Evolutionary conservation across 1,140 invertebrate genomes (phyloP).

Genomic region (Sweltsa coloradensis): DNA sequence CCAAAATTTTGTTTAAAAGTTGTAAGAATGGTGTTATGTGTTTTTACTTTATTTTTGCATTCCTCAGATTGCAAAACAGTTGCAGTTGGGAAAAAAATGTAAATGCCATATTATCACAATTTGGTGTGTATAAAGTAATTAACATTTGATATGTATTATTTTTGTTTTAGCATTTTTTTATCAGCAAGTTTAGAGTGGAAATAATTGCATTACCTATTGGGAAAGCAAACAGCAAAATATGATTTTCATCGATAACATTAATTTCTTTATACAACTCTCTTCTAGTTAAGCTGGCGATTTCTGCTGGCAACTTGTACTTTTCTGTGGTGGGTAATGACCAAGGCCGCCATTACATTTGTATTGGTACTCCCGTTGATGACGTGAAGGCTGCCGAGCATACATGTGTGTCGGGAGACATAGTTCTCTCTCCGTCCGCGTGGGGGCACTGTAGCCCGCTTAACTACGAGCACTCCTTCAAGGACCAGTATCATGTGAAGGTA

Average conservation of each 20-base stretch:
- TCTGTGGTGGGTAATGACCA: slow-evolving; percentile 39
- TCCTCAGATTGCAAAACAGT: no score
- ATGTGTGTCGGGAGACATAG: slow-evolving; percentile 34
- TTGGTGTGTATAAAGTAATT: no score
- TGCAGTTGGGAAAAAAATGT: no score
- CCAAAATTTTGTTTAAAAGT: no score
- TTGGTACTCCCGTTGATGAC: slow-evolving; percentile 46
- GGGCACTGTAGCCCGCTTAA: slow-evolving; percentile 22
- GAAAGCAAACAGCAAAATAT: neutral
- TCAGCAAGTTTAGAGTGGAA: no score
- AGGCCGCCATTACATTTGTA: slow-evolving; percentile 40
- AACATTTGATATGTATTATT: no score
- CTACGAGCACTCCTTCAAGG: neutral
- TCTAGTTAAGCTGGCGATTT: slow-evolving; percentile 47
- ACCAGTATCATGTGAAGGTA: slow-evolving; percentile 2
- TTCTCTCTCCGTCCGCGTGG: slow-evolving; percentile 35
- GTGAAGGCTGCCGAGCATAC: slow-evolving; percentile 32
- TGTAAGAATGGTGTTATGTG: no score
- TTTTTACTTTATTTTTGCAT: no score
- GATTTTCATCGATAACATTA: neutral
- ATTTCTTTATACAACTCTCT: slow-evolving; percentile 1
- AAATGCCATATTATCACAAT: no score
- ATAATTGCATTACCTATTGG: no score
- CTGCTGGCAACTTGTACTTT: slow-evolving; percentile 42
- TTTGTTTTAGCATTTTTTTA: no score